phyloP scores from a whole-genome alignment of 1,140 invertebrate genomes.

The Ladona fulva region DNA sequence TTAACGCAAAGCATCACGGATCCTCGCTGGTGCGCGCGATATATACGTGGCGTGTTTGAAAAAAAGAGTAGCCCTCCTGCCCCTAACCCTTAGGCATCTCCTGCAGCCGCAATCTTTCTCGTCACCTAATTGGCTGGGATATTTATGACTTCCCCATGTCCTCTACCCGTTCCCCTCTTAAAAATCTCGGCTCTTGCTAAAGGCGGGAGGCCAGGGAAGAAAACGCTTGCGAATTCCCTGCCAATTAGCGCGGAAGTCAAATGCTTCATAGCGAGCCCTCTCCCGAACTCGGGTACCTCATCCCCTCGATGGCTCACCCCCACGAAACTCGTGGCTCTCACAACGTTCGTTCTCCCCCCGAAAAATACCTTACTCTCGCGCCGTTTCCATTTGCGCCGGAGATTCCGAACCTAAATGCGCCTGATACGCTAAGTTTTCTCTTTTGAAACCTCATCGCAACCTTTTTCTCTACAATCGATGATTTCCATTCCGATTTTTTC shows the following conservation, averaged over 20 bases:
- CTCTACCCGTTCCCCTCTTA: background rate
- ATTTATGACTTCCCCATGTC: constrained; percentile 1
- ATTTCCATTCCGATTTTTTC: too few relatives aligned
- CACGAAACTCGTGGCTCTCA: background rate
- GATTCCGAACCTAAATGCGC: too few relatives aligned
- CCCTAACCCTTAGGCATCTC: background rate
- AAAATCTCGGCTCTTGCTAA: background rate
- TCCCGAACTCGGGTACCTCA: background rate
- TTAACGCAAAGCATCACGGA: background rate
- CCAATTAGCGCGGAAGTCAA: constrained; percentile 3
- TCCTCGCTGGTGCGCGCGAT: background rate
- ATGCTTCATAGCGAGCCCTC: background rate
- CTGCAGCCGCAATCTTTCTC: background rate
- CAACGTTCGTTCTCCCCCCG: background rate
- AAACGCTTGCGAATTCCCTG: constrained; percentile 3
- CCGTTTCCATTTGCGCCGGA: too few relatives aligned
- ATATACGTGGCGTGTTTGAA: background rate
- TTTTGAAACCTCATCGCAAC: too few relatives aligned
- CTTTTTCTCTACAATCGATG: too few relatives aligned
- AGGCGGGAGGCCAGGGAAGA: background rate
- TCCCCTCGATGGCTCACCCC: background rate
- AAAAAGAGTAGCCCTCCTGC: background rate
- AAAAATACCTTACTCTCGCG: background rate
- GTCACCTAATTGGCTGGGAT: constrained; percentile 7
- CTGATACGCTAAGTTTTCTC: too few relatives aligned